Evolutionary conservation across 35 echinoderm and acorn worm species (phyloP).

Genomic region (Apostichopus parvimensis): DNA sequence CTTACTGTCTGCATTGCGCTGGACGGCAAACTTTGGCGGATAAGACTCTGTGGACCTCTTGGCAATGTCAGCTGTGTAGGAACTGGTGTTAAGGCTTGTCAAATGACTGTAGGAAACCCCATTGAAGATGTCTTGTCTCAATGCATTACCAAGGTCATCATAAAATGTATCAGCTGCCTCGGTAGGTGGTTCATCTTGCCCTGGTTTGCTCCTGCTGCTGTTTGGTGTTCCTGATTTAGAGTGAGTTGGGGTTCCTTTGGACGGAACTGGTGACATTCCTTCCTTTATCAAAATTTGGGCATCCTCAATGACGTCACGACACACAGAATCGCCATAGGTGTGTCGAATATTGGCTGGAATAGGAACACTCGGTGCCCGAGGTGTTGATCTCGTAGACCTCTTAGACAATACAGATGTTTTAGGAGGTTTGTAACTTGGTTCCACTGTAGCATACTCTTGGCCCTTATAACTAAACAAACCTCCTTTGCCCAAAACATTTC

Average conservation of each 20-base stretch:
- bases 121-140: conserved; percentile 92
- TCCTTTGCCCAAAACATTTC: conserved; percentile 75
- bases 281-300: not conserved
- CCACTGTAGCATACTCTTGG: conserved; percentile 60
- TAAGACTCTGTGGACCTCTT: conserved; percentile 57
- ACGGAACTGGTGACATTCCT: not conserved
- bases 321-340: conserved; percentile 75
- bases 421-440: not conserved
- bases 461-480: conserved; percentile 69
- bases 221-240: conserved; percentile 50
- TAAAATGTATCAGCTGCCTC: conserved; percentile 62
- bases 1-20: conserved; percentile 96
- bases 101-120: conserved; percentile 81
- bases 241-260: not conserved
- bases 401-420: conserved; percentile 22
- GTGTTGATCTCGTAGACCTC: not conserved
- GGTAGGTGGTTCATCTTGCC: not conserved
- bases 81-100: conserved; percentile 84
- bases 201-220: not conserved
- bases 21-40: conserved; percentile 87
- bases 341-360: conserved; percentile 85
- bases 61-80: conserved; percentile 78
- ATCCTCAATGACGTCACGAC: conserved; percentile 58
- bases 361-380: conserved; percentile 34
- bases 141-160: conserved; percentile 73